Base-by-base conservation (phyloP, 2,797 vertebrate species). In the Pagetopsis macropterus region DNA sequence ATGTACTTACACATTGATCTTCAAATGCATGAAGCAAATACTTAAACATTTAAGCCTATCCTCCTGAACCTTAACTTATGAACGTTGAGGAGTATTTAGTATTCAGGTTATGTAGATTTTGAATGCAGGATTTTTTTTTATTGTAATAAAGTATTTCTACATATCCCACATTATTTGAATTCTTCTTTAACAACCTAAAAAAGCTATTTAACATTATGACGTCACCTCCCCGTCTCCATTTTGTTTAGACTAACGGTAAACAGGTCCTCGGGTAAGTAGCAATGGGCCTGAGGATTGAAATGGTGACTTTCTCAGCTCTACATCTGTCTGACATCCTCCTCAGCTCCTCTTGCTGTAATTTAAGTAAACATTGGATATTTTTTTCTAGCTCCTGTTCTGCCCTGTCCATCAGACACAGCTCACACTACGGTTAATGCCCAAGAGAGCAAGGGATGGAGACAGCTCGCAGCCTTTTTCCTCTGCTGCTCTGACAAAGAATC, bases 401-500 rank as follows among this genome's bases (percentile, higher is more conserved):
- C 64, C 63, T 55, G 67, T 83, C 83, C 75, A 48, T 85, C 81
- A 88, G 19, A 81, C 61, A 82, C 44, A 5, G 60, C 76, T 84
- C 84, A 78, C 67, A 49, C 76, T 76, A n/a, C 15, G 11, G 54
- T 84, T 73, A 82, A 85, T 75, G 76, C 88, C 83, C 83, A 62
- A 60, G 83, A 85, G 82, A 87, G 70, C 70, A 40, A 60, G 56
- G 10, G 41, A 86, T 68, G 72, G 52, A 82, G 81, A 86, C 86
- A 66, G 80, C 82, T 78, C 12, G 12, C 19, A 65, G 70, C 75
- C 65, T 70, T 69, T 70, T 86, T 62, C 73, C 80, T 70, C 81
- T 9, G 17, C 66, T 62, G 66, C 75, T 77, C 82, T 83, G 86
- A 90, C 79, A 87, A 70, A 48, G 74, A 89, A 81, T 88, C 85